A percentile compares a stretch with the other conserved stretches of the same genome.
Evolutionary conservation across 2,113 vertebrate species (phyloP).

Genomic region (Rhombomys opimus): DNA sequence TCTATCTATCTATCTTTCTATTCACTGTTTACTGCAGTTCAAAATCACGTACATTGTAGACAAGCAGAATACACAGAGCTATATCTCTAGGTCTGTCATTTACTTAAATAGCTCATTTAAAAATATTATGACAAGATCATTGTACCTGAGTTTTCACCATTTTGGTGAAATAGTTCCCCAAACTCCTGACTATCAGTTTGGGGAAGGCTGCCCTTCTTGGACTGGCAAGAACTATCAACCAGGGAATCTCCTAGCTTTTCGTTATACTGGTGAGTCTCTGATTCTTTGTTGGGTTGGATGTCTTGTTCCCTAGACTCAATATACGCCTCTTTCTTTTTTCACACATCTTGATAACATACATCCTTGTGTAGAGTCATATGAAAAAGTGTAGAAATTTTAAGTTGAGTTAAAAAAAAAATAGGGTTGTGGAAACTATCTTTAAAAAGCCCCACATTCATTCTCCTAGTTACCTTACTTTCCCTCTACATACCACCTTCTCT

Average conservation of each 20-base stretch:
- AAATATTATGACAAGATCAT: not conserved
- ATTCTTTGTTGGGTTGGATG: not conserved
- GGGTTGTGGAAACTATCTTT: not conserved
- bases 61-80: not conserved
- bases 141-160: not conserved
- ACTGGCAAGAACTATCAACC: not conserved
- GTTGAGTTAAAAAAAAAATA: not conserved
- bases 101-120: not conserved
- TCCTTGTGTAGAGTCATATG: not conserved
- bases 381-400: not conserved
- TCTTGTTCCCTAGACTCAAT: constrained; percentile 7
- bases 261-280: not conserved
- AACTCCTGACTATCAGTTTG: not conserved
- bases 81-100: not conserved
- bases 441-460: not conserved
- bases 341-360: not conserved
- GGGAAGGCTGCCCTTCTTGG: not conserved
- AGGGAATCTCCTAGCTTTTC: not conserved
- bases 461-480: not conserved
- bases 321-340: not conserved
- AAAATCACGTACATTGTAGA: not conserved
- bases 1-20: not conserved
- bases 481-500: not conserved
- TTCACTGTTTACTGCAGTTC: not conserved
- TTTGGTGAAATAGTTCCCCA: not conserved